Percentiles rank a stretch among this genome's conserved stretches.
These are phyloP conservation scores for Hydriomena furcata DNA, from an alignment of 2,888 invertebrate species.

Conservation along the genomic window DNA sequence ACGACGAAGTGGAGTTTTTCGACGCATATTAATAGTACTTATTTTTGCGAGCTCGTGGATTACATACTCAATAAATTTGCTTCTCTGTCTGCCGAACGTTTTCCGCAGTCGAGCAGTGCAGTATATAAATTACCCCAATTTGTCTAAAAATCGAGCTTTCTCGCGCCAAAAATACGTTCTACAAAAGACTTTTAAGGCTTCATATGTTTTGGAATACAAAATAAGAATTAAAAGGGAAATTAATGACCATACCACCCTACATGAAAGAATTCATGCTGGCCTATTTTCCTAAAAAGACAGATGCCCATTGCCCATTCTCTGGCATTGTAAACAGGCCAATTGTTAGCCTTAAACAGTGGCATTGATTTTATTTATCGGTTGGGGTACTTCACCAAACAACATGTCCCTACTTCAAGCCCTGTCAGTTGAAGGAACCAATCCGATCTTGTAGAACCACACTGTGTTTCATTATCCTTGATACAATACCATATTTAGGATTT, in stretches of 20 bases:
- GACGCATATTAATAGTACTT: too few relatives aligned
- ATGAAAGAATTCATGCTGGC: constrained; percentile 14
- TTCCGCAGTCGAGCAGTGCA: too few relatives aligned
- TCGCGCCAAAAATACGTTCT: not conserved
- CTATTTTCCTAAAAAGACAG: constrained; percentile 51
- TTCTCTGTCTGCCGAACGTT: too few relatives aligned
- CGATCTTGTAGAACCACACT: constrained; percentile 9
- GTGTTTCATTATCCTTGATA: constrained; percentile 22
- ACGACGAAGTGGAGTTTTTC: too few relatives aligned
- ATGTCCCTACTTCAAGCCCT: constrained; percentile 9
- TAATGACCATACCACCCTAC: constrained; percentile 12
- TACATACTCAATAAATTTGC: too few relatives aligned
- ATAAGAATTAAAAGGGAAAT: constrained; percentile 7
- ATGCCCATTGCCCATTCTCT: constrained; percentile 50
- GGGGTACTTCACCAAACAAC: not conserved
- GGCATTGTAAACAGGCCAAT: constrained; percentile 55
- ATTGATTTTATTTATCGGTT: constrained; percentile 52
- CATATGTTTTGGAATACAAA: not conserved
- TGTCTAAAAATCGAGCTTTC: too few relatives aligned
- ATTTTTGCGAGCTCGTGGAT: too few relatives aligned
- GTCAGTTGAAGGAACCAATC: constrained; percentile 13
- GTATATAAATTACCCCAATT: too few relatives aligned
- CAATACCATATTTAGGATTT: constrained; percentile 23
- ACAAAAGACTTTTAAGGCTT: too few relatives aligned
- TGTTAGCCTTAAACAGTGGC: constrained; percentile 53